Percentiles rank a stretch among this genome's conserved stretches.
These are phyloP conservation scores for Chrysaora quinquecirrha DNA, from an alignment of 30 jellyfish, hydroid and myxozoan species.

Conservation along the genomic window DNA sequence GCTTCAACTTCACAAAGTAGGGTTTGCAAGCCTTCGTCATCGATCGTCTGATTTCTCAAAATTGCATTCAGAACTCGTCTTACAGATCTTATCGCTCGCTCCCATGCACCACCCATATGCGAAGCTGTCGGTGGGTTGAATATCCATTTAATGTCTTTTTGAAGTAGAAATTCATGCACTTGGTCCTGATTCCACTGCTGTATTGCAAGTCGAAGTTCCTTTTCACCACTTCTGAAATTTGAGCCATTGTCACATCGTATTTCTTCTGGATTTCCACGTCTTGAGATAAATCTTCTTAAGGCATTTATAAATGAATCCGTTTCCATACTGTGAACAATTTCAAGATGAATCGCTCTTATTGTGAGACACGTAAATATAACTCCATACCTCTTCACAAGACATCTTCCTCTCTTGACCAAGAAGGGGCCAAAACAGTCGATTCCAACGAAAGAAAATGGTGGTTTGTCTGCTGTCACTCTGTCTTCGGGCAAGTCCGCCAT, in stretches of 20 bases:
- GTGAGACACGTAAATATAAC: slow-evolving; percentile 45
- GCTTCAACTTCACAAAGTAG: slow-evolving; percentile 30
- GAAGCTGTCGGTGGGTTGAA: slow-evolving; percentile 46
- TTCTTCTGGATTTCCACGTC: slow-evolving; percentile 43
- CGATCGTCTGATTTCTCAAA: not conserved
- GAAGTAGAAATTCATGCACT: slow-evolving; percentile 11
- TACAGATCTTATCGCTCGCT: slow-evolving; percentile 18
- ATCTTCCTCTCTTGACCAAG: slow-evolving; percentile 38
- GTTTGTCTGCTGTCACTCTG: slow-evolving; percentile 24
- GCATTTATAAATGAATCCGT: slow-evolving; percentile 38
- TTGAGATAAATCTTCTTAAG: slow-evolving; percentile 51
- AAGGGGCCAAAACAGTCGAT: slow-evolving; percentile 61
- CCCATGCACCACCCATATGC: slow-evolving; percentile 60
- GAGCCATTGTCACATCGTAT: slow-evolving; percentile 45
- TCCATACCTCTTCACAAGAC: slow-evolving; percentile 41
- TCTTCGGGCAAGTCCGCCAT: slow-evolving; percentile 54
- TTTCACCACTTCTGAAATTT: slow-evolving; percentile 50
- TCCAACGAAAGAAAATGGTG: slow-evolving; percentile 58
- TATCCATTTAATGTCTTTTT: slow-evolving; percentile 39
- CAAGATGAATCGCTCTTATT: slow-evolving; percentile 52
- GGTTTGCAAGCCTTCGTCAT: slow-evolving; percentile 17
- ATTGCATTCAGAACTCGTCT: slow-evolving; percentile 20
- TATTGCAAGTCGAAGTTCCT: slow-evolving; percentile 42
- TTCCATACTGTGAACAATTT: slow-evolving; percentile 7
- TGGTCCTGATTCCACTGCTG: slow-evolving; percentile 20